Evolutionary conservation across 2,888 invertebrate species (phyloP), one percentile per base, ranked within the genome.

Genomic region (Microplitis deprimator): DNA sequence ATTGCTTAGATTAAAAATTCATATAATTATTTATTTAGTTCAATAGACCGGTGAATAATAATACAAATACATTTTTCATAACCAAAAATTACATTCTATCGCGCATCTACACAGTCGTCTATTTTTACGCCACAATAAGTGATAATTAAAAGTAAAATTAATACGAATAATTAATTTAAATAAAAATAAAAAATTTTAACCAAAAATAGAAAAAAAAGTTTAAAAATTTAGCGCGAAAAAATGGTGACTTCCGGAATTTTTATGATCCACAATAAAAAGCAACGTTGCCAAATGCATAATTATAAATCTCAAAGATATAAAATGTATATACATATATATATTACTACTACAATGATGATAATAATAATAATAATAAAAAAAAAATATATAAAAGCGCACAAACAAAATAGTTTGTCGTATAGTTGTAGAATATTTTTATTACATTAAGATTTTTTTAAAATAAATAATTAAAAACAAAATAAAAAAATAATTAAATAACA

Each of bases 391-490:
- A 67, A 71, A 71, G 68, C 50, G 67, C 72, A 77, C 60, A 79
- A 81, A 75, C 74, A 76, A 78, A 68, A 38, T 64, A 76, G 17
- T 73, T 78, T 76, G 76, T 78, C 68, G 81, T 81, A 13, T 50
- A 50, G 50, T 50, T 50, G 50, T 50, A 50, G 50, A 13, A 50
- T 8, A 50, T 50, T 50, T 80, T 65, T 81, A 50, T 78, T 79
- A 80, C 78, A 77, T 79, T 75, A 80, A 75, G 78, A 61, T 77
- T 82, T 77, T 82, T 79, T 78, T 78, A 73, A 69, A 79, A 77
- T 79, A 65, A 77, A 77, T 38, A 78, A 81, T 71, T 77, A 81
- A 81, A 82, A 78, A 81, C 78, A 80, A 82, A 70, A 60, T 70
- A 50, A 50, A 50, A 50, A 50, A 50, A 50, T 2, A 50, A 50